phyloP scores from a whole-genome alignment of 2,888 invertebrate genomes.

The Hyposoter didymator region DNA sequence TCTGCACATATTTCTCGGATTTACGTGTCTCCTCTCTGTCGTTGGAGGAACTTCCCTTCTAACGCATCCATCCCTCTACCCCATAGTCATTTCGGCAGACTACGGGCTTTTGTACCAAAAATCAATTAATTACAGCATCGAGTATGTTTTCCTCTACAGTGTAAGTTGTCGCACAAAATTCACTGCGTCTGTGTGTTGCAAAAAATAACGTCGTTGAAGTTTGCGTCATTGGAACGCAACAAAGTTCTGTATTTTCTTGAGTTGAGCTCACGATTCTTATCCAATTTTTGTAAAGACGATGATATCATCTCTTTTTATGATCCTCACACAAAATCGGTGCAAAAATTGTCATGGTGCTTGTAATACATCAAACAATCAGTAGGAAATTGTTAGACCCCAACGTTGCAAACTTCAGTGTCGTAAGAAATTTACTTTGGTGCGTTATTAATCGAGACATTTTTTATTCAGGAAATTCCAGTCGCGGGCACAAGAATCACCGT shows the following conservation, averaged over 20 bases:
- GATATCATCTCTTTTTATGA: neutral
- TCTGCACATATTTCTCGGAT: slow-evolving; percentile 40
- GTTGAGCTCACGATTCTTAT: neutral
- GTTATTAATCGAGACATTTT: neutral
- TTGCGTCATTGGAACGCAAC: no score
- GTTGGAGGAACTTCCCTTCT: slow-evolving; percentile 46
- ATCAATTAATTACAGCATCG: slow-evolving; percentile 75
- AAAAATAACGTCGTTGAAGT: neutral
- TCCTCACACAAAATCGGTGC: no score
- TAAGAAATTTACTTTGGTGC: neutral
- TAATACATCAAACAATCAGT: no score
- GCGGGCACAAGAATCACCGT: slow-evolving; percentile 79
- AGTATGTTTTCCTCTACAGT: slow-evolving; percentile 81
- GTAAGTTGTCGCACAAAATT: slow-evolving; percentile 73
- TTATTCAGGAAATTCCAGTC: slow-evolving; percentile 67
- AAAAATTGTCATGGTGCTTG: no score
- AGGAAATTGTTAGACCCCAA: no score
- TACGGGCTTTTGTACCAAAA: slow-evolving; percentile 73
- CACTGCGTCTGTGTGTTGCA: neutral
- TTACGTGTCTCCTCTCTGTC: slow-evolving; percentile 45
- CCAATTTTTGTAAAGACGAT: neutral
- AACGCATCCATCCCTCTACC: slow-evolving; percentile 71
- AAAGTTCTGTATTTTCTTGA: neutral
- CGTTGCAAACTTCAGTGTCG: no score
- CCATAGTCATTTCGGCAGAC: slow-evolving; percentile 76